Base-by-base conservation (phyloP, 2,888 invertebrate species). In the Cephus sareptanus region DNA sequence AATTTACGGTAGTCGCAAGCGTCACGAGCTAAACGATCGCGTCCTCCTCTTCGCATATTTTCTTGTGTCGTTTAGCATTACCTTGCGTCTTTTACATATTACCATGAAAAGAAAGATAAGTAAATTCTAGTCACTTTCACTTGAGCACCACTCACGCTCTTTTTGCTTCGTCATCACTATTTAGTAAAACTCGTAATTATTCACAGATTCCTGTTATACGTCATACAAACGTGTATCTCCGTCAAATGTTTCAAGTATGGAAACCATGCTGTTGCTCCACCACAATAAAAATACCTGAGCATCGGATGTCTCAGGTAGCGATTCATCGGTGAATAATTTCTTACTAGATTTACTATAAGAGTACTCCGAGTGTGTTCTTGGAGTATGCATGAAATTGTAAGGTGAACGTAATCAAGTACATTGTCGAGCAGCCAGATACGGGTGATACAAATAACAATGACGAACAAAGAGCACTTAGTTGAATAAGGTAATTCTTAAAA, bases 21-120 rank as follows among this genome's bases (percentile, higher is more conserved):
- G 71, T 34, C 71, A 71, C 71, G 71, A 71, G 34, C 12, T 56
- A 34, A 71, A 71, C 71, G 71, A 71, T 71, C 31, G 71, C 31
- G 34, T 31, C 34, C 71, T 34, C 33, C 56, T 56, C 9, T 56
- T 56, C 56, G 2, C 9, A 56, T 56, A 56, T 23, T 23, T 9
- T 9, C 23, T 56, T 56, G 9, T 9, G 56, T 23, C 56, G 56
- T 9, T 56, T 6, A 9, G 2, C 23, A 23, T 56, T 56, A 9
- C 56, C 56, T 56, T 1, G 56, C 23, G 56, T 23, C 23, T 23
- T 23, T 2, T 9, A 23, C 0, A 56, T 56, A 56, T 23, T 9
- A 56, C 23, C 56, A 56, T 6, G 23, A 9, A 56, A 23, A 23
- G 2, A 56, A 23, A 56, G 9, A 15, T 6, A 23, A 23, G 56